A percentile compares a stretch with the other conserved stretches of the same genome.
Evolutionary conservation across 2,888 invertebrate genomes (phyloP).

Genomic region (Euspilapteryx auroguttella): DNA sequence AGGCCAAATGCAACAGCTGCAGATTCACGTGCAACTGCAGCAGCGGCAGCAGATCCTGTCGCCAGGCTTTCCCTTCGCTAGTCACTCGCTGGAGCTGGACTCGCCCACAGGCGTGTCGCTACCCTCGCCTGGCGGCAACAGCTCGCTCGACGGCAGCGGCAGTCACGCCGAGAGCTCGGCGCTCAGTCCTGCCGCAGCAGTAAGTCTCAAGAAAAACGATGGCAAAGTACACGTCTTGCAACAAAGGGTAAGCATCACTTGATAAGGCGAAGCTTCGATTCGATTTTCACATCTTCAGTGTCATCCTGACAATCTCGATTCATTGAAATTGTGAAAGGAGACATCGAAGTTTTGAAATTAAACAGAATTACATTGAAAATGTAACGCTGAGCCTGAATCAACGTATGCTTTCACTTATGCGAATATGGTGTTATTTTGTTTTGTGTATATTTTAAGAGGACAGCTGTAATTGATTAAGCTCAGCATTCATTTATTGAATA

Average conservation of each 20-base stretch:
- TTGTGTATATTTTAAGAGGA: conserved; percentile 16
- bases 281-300: conserved; percentile 28
- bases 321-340: conserved; percentile 13
- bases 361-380: conserved; percentile 11
- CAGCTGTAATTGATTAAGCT: conserved; percentile 24
- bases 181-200: conserved; percentile 68
- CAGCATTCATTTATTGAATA: conserved; percentile 30
- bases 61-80: conserved; percentile 65
- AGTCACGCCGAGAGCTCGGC: conserved; percentile 61
- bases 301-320: conserved; percentile 13
- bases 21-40: conserved; percentile 72
- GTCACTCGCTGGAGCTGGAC: conserved; percentile 71
- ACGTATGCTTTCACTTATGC: conserved; percentile 53
- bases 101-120: conserved; percentile 76
- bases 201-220: conserved; percentile 69
- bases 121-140: conserved; percentile 78
- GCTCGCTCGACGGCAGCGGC: conserved; percentile 67
- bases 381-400: conserved; percentile 57
- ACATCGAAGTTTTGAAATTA: conserved; percentile 27
- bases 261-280: conserved; percentile 61
- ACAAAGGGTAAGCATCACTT: conserved; percentile 81
- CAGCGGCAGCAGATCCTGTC: conserved; percentile 65
- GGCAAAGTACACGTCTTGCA: conserved; percentile 71
- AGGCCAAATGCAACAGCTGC: conserved; percentile 66
- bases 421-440: conserved; percentile 12